Conservation (phyloP, 2,113 vertebrate species). For the Spermophilus dauricus region DNA sequence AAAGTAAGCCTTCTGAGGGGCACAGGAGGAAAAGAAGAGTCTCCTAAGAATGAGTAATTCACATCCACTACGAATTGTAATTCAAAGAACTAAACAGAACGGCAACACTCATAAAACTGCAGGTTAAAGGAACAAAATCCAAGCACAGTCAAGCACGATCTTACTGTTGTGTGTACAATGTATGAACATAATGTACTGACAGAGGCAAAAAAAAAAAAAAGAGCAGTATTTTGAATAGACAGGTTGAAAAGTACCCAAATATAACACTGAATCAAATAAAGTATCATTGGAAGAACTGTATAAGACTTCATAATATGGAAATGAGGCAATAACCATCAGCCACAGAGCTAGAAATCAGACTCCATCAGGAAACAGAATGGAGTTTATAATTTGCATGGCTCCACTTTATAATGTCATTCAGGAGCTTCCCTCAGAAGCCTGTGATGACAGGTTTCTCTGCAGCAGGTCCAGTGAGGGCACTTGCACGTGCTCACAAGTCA, state of each 20-base stretch:
- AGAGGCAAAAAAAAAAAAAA: not conserved
- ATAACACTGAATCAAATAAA: not conserved
- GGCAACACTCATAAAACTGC: not conserved
- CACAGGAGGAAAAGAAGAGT: not conserved
- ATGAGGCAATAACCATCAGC: conserved; percentile 26
- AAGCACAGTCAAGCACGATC: accelerated
- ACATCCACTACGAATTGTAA: not conserved
- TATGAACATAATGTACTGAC: accelerated
- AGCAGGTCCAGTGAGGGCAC: accelerated
- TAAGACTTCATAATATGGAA: not conserved
- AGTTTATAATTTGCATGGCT: not conserved
- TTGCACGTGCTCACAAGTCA: accelerated
- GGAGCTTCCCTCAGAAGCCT: not conserved
- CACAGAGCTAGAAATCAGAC: not conserved
- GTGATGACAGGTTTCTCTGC: accelerated
- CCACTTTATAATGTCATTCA: not conserved
- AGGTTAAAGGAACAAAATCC: not conserved
- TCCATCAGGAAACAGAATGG: not conserved
- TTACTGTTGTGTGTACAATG: accelerated
- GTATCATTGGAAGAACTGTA: not conserved
- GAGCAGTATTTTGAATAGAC: not conserved
- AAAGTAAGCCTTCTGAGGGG: not conserved
- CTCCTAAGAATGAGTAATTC: not conserved
- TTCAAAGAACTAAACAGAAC: conserved; percentile 4
- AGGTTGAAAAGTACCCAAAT: not conserved